phyloP scores from a whole-genome alignment of 2,888 invertebrate genomes.

The Amphimallon solstitiale region DNA sequence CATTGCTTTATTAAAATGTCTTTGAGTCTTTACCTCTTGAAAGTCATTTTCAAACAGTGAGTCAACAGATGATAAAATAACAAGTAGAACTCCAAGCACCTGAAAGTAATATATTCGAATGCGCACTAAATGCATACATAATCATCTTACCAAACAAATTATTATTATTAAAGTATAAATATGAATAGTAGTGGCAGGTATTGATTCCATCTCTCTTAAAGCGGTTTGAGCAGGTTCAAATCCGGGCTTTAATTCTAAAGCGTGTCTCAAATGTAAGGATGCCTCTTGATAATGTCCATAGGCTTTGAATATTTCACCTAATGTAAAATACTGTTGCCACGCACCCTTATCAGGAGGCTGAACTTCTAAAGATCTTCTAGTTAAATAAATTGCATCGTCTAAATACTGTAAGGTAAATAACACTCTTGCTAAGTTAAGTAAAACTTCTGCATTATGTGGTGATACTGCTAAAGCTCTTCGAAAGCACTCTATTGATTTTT shows the following conservation, averaged over 20 bases:
- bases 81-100: slow-evolving; percentile 84
- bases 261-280: slow-evolving; percentile 82
- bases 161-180: slow-evolving; percentile 89
- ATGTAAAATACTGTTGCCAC: slow-evolving; percentile 91
- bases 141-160: slow-evolving; percentile 76
- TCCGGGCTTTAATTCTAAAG: slow-evolving; percentile 85
- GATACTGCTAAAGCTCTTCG: slow-evolving; percentile 85
- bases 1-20: slow-evolving; percentile 90
- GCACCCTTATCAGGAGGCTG: slow-evolving; percentile 87
- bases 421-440: slow-evolving; percentile 85
- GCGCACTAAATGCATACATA: neutral
- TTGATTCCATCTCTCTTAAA: slow-evolving; percentile 83
- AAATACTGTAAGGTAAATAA: slow-evolving; percentile 87
- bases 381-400: slow-evolving; percentile 90
- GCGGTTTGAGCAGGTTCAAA: slow-evolving; percentile 84
- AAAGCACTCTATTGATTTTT: slow-evolving; percentile 90
- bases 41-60: slow-evolving; percentile 62
- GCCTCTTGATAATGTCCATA: slow-evolving; percentile 92
- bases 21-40: slow-evolving; percentile 71
- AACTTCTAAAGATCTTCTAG: slow-evolving; percentile 84
- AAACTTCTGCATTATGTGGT: slow-evolving; percentile 86
- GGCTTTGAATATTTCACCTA: slow-evolving; percentile 91
- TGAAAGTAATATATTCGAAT: slow-evolving; percentile 56
- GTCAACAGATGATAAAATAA: slow-evolving; percentile 82
- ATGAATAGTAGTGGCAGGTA: slow-evolving; percentile 83